Evolutionary conservation across 2,797 vertebrate species (phyloP).

Genomic region (Australoheros facetus): DNA sequence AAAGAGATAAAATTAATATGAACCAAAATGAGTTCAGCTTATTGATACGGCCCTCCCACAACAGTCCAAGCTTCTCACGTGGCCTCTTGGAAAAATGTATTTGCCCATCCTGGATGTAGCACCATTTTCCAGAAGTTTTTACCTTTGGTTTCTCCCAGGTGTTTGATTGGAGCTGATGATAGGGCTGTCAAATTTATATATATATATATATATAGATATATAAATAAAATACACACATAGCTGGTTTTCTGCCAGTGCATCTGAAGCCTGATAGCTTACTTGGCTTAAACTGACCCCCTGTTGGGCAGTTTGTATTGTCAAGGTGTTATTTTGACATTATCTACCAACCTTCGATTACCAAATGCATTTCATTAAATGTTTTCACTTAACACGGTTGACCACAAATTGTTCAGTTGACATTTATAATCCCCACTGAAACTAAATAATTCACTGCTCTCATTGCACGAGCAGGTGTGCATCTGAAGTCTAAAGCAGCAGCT

Average conservation of each 20-base stretch:
- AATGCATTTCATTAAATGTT: background rate
- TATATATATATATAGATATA: no score
- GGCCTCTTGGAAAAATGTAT: no score
- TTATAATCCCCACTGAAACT: background rate
- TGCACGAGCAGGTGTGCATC: background rate
- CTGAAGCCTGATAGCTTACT: background rate
- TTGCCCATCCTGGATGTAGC: no score
- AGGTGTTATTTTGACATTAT: background rate
- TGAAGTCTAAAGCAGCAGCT: background rate
- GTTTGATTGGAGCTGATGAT: no score
- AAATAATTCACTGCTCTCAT: no score
- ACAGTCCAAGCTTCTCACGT: background rate
- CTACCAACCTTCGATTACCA: background rate
- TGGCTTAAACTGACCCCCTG: fast-evolving
- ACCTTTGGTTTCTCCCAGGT: no score
- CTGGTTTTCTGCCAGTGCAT: background rate
- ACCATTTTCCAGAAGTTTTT: no score
- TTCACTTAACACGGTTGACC: background rate
- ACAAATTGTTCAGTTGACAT: background rate
- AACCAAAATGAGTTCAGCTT: background rate
- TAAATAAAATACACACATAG: no score
- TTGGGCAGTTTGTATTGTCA: background rate
- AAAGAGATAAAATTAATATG: background rate
- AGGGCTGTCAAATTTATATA: no score
- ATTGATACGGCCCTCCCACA: background rate